Evolutionary conservation across 2,888 invertebrate genomes (phyloP), one percentile per base, ranked within the genome.

Genomic region (Sarcophaga caerulescens): DNA sequence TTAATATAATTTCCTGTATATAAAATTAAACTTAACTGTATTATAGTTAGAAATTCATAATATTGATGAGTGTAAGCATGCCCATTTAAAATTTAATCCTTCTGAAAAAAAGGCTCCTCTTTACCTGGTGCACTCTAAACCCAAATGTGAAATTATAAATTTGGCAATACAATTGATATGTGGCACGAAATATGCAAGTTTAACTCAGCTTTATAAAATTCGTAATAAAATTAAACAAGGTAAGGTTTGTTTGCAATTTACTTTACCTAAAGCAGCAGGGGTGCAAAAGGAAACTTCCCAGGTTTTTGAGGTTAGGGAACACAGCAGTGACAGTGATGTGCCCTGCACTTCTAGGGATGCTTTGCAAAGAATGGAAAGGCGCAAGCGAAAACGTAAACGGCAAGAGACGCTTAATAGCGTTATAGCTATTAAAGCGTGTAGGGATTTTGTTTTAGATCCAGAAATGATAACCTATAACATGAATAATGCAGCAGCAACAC

Each of bases 91-190:
- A 47, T 75, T 81, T 65, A 66, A 57, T 11, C 12, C 2, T 5
- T 23, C 57, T 52, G n/a, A 25, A n/a, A 52, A 68, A 44, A 70
- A 65, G 11, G 47, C 66, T 4, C 59, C 79, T 2, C n/a, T 85
- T 3, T 80, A 63, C 14, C 44, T 85, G 12, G 69, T 85, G 17
- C 70, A 69, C n/a, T 74, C 74, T n/a, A 44, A 35, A 0, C 6
- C 5, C 12, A 62, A 78, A 10, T 84, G 81, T 77, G 84, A 86
- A 45, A 45, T 81, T 21, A 66, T 86, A 45, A 23, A 66, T 1
- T 47, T 86, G 23, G 81, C 84, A 11, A 62, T 86, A 19, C 84
- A 86, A 59, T 45, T 86, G 71, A 77, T 86, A n/a, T 86, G 78
- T 47, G 78, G 81, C 25, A 19, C 62, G 5, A 86, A 84, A 14